Evolutionary conservation across 2,797 vertebrate species (phyloP).

Genomic region (Champsocephalus esox): DNA sequence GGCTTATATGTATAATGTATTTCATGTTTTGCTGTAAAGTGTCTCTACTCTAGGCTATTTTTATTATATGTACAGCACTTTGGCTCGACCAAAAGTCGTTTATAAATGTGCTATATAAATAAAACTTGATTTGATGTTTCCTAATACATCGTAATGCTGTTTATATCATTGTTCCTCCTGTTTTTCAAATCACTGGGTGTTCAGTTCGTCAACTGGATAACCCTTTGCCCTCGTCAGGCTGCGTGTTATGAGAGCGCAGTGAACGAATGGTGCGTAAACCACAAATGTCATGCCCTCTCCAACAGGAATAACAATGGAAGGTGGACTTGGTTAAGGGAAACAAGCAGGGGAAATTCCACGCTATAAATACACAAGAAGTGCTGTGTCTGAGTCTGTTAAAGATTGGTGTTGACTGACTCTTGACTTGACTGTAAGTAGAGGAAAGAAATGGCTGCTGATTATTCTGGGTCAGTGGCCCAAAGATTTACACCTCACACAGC

Average conservation of each 20-base stretch:
- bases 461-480: slow-evolving; percentile 51
- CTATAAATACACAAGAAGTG: slow-evolving; percentile 71
- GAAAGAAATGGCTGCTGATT: slow-evolving; percentile 37
- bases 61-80: too few species aligned
- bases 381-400: slow-evolving; percentile 48
- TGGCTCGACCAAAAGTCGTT: too few species aligned
- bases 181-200: slow-evolving; percentile 19
- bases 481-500: slow-evolving; percentile 15
- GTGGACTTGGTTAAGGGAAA: slow-evolving; percentile 62
- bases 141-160: not conserved
- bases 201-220: slow-evolving; percentile 48
- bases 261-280: slow-evolving; percentile 55
- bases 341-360: slow-evolving; percentile 66
- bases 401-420: slow-evolving; percentile 54
- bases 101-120: too few species aligned
- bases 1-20: not conserved
- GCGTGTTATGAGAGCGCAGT: slow-evolving; percentile 51
- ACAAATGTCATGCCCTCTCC: slow-evolving; percentile 67
- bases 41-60: too few species aligned
- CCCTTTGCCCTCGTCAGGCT: slow-evolving; percentile 60
- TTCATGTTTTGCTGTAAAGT: too few species aligned
- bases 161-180: slow-evolving; percentile 17
- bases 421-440: slow-evolving; percentile 37
- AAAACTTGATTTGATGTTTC: not conserved
- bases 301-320: slow-evolving; percentile 71